Percentiles rank a stretch among this genome's conserved stretches.
These are phyloP conservation scores for Adelphocoris suturalis DNA, from an alignment of 2,888 invertebrate species.

Conservation along the genomic window DNA sequence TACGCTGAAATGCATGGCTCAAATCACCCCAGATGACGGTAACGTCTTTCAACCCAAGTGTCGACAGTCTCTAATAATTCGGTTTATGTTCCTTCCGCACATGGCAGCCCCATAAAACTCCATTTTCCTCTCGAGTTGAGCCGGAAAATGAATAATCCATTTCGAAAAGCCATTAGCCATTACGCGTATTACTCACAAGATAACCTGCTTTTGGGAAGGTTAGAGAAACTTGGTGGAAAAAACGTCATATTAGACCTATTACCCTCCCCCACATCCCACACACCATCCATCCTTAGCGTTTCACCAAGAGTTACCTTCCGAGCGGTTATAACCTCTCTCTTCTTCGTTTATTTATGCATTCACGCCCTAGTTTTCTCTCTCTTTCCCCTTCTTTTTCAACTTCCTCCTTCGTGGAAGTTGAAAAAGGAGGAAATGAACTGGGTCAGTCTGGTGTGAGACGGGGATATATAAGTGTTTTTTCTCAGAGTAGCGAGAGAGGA, in stretches of 20 bases:
- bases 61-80: too few relatives aligned
- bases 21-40: too few relatives aligned
- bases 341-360: slow-evolving; percentile 19
- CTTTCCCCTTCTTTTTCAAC: neutral
- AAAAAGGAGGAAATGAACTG: neutral
- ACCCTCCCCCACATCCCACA: neutral
- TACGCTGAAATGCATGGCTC: too few relatives aligned
- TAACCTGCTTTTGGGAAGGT: neutral
- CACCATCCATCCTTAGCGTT: too few relatives aligned
- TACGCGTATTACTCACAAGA: neutral
- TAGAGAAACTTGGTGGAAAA: neutral
- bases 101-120: too few relatives aligned
- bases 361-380: neutral
- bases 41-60: too few relatives aligned
- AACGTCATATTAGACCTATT: slow-evolving; percentile 39
- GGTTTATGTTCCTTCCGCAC: too few relatives aligned
- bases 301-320: neutral
- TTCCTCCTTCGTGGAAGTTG: neutral
- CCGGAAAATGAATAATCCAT: slow-evolving; percentile 3
- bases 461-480: too few relatives aligned
- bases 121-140: neutral
- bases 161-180: slow-evolving; percentile 25
- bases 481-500: too few relatives aligned
- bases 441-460: neutral
- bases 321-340: neutral